Percentiles rank a stretch among this genome's conserved stretches.
These are phyloP conservation scores for Notospermus geniculatus DNA, from an alignment of 1,140 invertebrate genomes.

Conservation along the genomic window DNA sequence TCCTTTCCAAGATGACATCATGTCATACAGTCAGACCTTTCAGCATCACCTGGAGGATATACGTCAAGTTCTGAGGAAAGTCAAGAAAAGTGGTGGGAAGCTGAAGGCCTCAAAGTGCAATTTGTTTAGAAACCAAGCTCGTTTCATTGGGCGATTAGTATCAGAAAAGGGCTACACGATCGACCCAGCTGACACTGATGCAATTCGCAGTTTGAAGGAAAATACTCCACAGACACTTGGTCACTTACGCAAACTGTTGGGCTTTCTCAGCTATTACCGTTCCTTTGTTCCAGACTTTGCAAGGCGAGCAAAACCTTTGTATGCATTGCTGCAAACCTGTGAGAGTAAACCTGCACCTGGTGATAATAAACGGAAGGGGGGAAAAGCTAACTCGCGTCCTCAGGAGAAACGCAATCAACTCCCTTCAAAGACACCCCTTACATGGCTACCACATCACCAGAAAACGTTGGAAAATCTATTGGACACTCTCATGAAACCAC, in stretches of 20 bases:
- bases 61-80: constrained; percentile 39
- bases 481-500: constrained; percentile 10
- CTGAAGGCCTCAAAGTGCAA: constrained; percentile 25
- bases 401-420: constrained; percentile 24
- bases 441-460: too few relatives aligned
- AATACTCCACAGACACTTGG: constrained; percentile 37
- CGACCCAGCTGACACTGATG: constrained; percentile 48
- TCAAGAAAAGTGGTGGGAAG: constrained; percentile 36
- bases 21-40: constrained; percentile 20
- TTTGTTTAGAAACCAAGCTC: constrained; percentile 17
- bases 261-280: constrained; percentile 53
- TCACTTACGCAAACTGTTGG: constrained; percentile 55
- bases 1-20: constrained; percentile 26
- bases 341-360: not conserved
- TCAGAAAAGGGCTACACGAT: constrained; percentile 34
- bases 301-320: constrained; percentile 18
- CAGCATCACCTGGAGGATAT: constrained; percentile 31
- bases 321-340: constrained; percentile 19
- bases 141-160: constrained; percentile 26
- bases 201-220: constrained; percentile 47
- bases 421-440: not conserved
- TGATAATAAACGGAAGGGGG: not conserved
- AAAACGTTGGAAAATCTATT: too few relatives aligned
- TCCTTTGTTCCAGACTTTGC: constrained; percentile 51
- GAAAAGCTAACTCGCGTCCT: too few relatives aligned